Evolutionary conservation across 1,140 invertebrate genomes (phyloP), one percentile per base, ranked within the genome.

Genomic region (Babylonia areolata): DNA sequence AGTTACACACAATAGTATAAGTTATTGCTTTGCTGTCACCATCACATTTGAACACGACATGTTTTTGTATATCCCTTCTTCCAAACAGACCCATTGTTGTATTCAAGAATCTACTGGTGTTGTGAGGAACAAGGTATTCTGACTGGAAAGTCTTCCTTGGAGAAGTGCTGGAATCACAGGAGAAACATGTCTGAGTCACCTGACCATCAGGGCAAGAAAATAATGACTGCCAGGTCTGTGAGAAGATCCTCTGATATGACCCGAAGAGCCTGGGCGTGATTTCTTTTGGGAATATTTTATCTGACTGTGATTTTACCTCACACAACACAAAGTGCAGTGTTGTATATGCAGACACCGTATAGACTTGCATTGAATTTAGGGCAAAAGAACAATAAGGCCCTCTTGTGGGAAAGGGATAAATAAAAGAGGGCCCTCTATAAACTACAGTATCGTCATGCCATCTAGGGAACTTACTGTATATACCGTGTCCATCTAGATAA

Each of bases 381-480:
- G 28, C 0, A 0, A 0, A 5, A 64, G 15, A 64, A 0, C 0
- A 0, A n/a, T n/a, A n/a, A 12, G 15, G 12, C 0, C 12, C 15
- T 0, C 15, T 2, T 3, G 0, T 12, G 0, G 0, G 15, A 11
- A 6, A 20, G 28, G 28, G 5, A 23, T 23, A 23, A 23, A 6
- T 2, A 6, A n/a, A 64, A 64, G 58, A 23, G 58, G 58, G 1
- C 28, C 58, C 15, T 64, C 17, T 64, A 23, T 28, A 64, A 0
- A 64, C 0, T 2, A 64, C 0, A 0, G 58, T 64, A 6, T 11
- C 1, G 28, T 11, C 58, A 64, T 12, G 28, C 58, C 58, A 64
- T n/a, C 28, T 64, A 0, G 15, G 28, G 28, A 64, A 64, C 2
- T 64, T 64, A 23, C 58, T 64, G 6, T 64, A 64, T 23, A 64